Evolutionary conservation across 2,888 invertebrate genomes (phyloP), one percentile per base, ranked within the genome.

Genomic region (Thymelicus sylvestris): DNA sequence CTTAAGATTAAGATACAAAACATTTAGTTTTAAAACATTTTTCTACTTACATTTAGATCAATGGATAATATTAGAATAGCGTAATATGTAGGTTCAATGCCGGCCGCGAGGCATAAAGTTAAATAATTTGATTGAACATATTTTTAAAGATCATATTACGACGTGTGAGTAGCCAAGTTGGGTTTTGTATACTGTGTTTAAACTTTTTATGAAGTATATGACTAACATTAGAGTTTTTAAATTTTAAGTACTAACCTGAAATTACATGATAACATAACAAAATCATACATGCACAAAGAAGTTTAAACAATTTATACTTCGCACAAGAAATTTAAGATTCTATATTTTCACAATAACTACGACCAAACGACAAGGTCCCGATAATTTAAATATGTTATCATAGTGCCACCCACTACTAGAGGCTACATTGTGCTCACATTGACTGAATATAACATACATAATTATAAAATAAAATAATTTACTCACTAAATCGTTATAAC

Each of bases 1-100:
- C 50, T 67, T 75, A 69, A 41, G 31, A 76, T 76, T 77, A 79
- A 86, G 82, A 83, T 91, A 91, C 88, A 91, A 91, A 91, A 91
- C 86, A 89, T 87, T 85, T 80, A 7, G 81, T 79, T 78, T 84
- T 86, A 86, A 83, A 87, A 84, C 52, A 86, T 87, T 87, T 88
- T 86, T 82, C 88, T 88, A 88, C 86, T 86, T 86, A 87, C 74
- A 80, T 79, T 74, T 77, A 74, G 79, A 82, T 85, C 81, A 85
- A 83, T 83, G 31, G 31, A 62, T 61, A 52, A 31, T 61, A 41
- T 59, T 59, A 15, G 48, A 39, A 38, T 63, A 13, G 8, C 39
- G 60, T 41, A 19, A 19, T 19, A 13, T 52, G 19, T n/a, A 19
- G 24, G n/a, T 47, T 62, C 39, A 67, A 19, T 62, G 39, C 19